Conservation (phyloP, 1,140 invertebrate species). For the Atta cephalotes region DNA sequence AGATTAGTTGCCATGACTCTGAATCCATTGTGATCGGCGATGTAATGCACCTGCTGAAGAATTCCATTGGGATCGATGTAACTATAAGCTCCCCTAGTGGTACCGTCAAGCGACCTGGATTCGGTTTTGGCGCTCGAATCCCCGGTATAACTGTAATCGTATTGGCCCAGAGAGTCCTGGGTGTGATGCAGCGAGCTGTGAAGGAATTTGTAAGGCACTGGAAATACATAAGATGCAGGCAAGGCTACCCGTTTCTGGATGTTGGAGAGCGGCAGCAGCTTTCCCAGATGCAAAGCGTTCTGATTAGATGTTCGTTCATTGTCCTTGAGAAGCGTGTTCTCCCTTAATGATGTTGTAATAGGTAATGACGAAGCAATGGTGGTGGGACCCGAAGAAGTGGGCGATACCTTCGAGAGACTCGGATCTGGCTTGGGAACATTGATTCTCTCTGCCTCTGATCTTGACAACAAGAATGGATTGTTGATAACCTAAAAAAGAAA, state of each 20-base stretch:
- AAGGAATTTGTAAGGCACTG: slow-evolving; percentile 78
- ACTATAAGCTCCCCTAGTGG: slow-evolving; percentile 90
- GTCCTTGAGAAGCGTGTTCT: neutral
- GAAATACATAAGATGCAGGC: slow-evolving; percentile 73
- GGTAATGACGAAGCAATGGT: neutral
- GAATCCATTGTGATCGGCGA: slow-evolving; percentile 90
- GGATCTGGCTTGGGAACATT: slow-evolving; percentile 75
- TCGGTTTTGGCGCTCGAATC: slow-evolving; percentile 90
- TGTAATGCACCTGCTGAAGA: slow-evolving; percentile 89
- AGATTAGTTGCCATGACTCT: slow-evolving; percentile 89
- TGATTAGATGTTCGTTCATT: neutral
- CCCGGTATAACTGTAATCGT: slow-evolving; percentile 89
- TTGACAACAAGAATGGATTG: slow-evolving; percentile 75
- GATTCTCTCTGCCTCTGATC: slow-evolving; percentile 73
- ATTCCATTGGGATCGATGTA: slow-evolving; percentile 91
- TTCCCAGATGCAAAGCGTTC: slow-evolving; percentile 22
- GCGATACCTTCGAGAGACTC: slow-evolving; percentile 40
- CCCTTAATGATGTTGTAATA: slow-evolving; percentile 3
- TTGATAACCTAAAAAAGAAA: slow-evolving; percentile 43
- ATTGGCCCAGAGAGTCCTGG: slow-evolving; percentile 89
- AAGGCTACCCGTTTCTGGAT: slow-evolving; percentile 59
- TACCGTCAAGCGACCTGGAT: slow-evolving; percentile 88
- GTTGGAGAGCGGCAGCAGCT: slow-evolving; percentile 12
- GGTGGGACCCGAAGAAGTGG: neutral
- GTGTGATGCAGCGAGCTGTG: slow-evolving; percentile 86